Percentiles rank a stretch among this genome's conserved stretches.
phyloP scores from a whole-genome alignment of 2,888 invertebrate genomes.

The Ceriagrion tenellum region DNA sequence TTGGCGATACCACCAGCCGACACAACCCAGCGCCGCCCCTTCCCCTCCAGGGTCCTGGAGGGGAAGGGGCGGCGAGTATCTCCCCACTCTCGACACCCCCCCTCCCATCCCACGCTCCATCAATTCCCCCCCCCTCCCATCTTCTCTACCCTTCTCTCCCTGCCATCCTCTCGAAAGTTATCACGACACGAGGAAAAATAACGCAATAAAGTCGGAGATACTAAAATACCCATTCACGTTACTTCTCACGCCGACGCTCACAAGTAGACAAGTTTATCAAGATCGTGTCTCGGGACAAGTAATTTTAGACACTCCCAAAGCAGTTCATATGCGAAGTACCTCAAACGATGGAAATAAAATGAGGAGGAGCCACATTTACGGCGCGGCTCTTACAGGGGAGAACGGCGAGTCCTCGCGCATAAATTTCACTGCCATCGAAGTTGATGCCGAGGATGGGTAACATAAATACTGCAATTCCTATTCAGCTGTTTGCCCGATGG shows the following conservation, averaged over 20 bases:
- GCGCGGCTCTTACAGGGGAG: not conserved
- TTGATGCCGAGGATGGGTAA: not conserved
- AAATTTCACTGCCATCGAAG: slow-evolving; percentile 8
- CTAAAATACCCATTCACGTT: slow-evolving; percentile 31
- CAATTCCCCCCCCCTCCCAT: not conserved
- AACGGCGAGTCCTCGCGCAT: not conserved
- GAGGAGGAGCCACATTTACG: not conserved
- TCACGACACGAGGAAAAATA: slow-evolving; percentile 15
- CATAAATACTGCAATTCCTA: not conserved
- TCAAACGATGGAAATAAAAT: not conserved
- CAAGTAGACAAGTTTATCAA: slow-evolving; percentile 25
- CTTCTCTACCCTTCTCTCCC: not conserved
- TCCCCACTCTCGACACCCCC: not conserved
- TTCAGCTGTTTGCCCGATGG: not conserved
- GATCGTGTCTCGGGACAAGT: slow-evolving; percentile 4
- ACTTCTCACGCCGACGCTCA: slow-evolving; percentile 12
- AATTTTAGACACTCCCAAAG: slow-evolving; percentile 27
- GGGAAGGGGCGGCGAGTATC: too few species aligned
- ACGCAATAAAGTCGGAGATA: slow-evolving; percentile 24
- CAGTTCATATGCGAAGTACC: slow-evolving; percentile 20
- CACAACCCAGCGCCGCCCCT: not conserved
- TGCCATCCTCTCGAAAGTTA: not conserved
- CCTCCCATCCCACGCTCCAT: not conserved
- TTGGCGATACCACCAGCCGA: not conserved
- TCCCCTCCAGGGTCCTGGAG: not conserved